Percentiles rank a stretch among this genome's conserved stretches.
Evolutionary conservation across 2,888 invertebrate genomes (phyloP).

Genomic region (Labia minor): DNA sequence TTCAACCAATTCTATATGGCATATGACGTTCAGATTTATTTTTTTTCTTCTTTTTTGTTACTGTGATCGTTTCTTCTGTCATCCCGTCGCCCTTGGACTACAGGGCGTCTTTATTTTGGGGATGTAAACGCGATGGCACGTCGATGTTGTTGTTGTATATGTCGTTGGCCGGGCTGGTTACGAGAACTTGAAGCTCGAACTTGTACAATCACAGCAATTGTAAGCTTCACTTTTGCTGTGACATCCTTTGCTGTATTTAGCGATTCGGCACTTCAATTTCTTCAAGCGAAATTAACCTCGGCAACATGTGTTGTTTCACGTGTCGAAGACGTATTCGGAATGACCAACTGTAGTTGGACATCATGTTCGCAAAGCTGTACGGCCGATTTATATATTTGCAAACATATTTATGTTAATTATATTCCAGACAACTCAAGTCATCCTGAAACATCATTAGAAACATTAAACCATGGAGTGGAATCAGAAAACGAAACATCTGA

Average conservation of each 20-base stretch:
- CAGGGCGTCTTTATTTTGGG: background rate
- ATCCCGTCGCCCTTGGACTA: background rate
- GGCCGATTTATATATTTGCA: slow-evolving; percentile 30
- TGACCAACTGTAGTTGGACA: slow-evolving; percentile 32
- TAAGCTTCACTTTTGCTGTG: slow-evolving; percentile 25
- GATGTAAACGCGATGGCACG: background rate
- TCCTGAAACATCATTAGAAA: background rate
- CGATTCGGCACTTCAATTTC: slow-evolving; percentile 30
- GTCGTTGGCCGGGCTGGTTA: slow-evolving; percentile 20
- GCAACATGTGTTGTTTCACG: slow-evolving; percentile 25
- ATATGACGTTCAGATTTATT: background rate
- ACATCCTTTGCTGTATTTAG: slow-evolving; percentile 27
- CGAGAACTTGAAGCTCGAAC: slow-evolving; percentile 25
- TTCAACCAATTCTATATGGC: background rate
- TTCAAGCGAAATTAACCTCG: slow-evolving; percentile 25
- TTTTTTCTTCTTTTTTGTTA: background rate
- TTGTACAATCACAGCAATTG: slow-evolving; percentile 26
- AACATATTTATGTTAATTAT: slow-evolving; percentile 30
- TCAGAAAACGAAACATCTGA: background rate
- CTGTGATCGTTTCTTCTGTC: background rate
- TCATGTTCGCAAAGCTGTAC: slow-evolving; percentile 33
- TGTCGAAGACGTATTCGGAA: slow-evolving; percentile 25
- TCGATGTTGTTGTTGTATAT: background rate
- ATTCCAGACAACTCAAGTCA: background rate
- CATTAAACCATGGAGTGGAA: background rate